These are phyloP conservation scores for Trissoscelio sp. DNA, from an alignment of 2,888 invertebrate species.

Conservation along the genomic window DNA sequence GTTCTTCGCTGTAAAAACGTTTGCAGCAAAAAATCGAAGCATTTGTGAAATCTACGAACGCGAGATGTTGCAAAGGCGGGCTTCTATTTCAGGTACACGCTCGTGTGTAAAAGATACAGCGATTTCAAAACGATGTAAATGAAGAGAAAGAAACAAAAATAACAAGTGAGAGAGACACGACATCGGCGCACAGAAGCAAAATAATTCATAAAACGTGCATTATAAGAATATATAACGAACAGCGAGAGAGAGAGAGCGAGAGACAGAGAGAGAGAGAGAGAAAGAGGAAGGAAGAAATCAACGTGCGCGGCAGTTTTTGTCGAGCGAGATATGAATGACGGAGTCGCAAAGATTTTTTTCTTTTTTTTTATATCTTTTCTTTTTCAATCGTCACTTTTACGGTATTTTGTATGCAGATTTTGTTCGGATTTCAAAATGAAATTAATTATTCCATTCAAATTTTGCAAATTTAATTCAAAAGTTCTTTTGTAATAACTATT, in stretches of 20 bases:
- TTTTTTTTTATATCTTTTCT: not conserved
- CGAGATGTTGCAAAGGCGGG: slow-evolving; percentile 34
- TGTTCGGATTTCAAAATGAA: too few species aligned
- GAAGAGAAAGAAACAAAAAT: slow-evolving; percentile 15
- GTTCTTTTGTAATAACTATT: too few species aligned
- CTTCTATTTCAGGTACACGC: slow-evolving; percentile 33
- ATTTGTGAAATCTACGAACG: slow-evolving; percentile 44
- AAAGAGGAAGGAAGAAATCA: slow-evolving; percentile 45
- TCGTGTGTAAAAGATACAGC: slow-evolving; percentile 34
- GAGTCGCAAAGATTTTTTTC: slow-evolving; percentile 8
- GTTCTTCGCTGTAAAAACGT: slow-evolving; percentile 27
- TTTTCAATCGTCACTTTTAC: slow-evolving; percentile 1
- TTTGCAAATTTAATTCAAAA: too few species aligned
- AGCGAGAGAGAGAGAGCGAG: slow-evolving; percentile 38
- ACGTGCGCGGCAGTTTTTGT: slow-evolving; percentile 35
- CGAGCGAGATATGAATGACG: slow-evolving; percentile 31
- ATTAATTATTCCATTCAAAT: too few species aligned
- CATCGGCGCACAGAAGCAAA: slow-evolving; percentile 53
- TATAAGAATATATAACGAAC: slow-evolving; percentile 51
- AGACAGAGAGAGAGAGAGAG: slow-evolving; percentile 3
- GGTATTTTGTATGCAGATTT: not conserved
- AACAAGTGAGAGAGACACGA: slow-evolving; percentile 36
- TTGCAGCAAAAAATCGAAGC: slow-evolving; percentile 56
- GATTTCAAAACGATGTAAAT: slow-evolving; percentile 33
- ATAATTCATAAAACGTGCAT: slow-evolving; percentile 63